phyloP scores from a whole-genome alignment of 2,888 invertebrate genomes.

The Xestobium rufovillosum region DNA sequence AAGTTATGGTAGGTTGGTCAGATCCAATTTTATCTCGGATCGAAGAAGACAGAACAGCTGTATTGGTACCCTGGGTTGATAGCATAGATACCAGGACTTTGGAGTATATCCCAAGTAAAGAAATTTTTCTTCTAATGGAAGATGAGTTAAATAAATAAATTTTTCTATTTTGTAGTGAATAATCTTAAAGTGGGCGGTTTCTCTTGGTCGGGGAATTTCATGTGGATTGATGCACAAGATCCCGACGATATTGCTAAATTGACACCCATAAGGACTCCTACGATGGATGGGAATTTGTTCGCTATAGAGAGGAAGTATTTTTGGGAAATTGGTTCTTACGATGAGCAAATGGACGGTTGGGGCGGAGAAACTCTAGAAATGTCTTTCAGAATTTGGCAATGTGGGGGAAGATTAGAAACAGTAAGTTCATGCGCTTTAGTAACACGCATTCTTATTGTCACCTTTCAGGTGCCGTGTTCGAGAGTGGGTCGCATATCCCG shows the following conservation, averaged over 20 bases:
- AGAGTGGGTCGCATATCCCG: no score
- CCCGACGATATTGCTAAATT: conserved; percentile 55
- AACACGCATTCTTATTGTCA: conserved; percentile 66
- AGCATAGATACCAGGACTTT: conserved; percentile 77
- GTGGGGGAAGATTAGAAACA: conserved; percentile 85
- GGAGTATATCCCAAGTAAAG: conserved; percentile 62
- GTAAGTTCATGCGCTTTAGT: conserved; percentile 37
- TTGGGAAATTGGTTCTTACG: no score
- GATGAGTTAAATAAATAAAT: no score
- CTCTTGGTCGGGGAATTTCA: conserved; percentile 87
- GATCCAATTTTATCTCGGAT: conserved; percentile 84
- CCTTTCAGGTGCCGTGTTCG: conserved; percentile 83
- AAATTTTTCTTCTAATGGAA: no score
- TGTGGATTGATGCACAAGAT: conserved; percentile 76
- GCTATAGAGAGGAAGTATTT: conserved; percentile 89
- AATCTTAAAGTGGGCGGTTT: conserved; percentile 70
- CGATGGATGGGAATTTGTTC: conserved; percentile 98
- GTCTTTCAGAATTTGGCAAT: conserved; percentile 91
- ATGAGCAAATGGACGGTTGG: no score
- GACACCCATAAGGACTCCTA: conserved; percentile 74
- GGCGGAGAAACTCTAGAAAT: conserved; percentile 97
- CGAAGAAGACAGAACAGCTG: conserved; percentile 68
- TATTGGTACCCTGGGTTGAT: conserved; percentile 92
- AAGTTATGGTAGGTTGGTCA: conserved; percentile 72
- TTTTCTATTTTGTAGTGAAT: no score